phyloP scores from a whole-genome alignment of 2,797 vertebrate species.

The Carduelis carduelis region DNA sequence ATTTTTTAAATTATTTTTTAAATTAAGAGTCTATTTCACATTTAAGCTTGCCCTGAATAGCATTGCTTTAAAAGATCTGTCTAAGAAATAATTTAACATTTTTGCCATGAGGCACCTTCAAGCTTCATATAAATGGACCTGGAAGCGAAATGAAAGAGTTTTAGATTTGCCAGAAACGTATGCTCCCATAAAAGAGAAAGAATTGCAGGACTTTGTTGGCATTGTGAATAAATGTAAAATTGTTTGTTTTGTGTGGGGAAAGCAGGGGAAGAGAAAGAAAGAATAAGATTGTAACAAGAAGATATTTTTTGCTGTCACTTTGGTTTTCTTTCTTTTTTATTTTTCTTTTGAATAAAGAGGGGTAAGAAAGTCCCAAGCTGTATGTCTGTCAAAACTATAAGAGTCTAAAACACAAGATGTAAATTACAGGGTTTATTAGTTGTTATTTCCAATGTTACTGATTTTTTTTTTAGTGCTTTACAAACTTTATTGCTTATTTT shows the following conservation, averaged over 20 bases:
- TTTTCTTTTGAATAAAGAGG: neutral
- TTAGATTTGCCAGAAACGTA: slow-evolving; percentile 47
- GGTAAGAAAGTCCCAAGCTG: neutral
- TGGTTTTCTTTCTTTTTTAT: neutral
- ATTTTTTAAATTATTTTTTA: neutral
- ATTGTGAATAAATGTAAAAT: neutral
- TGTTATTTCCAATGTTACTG: slow-evolving; percentile 48
- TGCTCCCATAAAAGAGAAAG: neutral
- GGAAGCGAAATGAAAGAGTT: slow-evolving; percentile 53
- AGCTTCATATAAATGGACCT: slow-evolving; percentile 52
- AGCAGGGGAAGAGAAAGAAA: neutral
- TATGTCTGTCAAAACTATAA: slow-evolving; percentile 21
- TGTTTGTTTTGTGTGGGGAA: neutral
- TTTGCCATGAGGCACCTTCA: slow-evolving; percentile 55
- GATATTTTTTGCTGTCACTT: slow-evolving; percentile 21
- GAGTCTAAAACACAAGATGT: slow-evolving; percentile 58
- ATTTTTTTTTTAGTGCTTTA: slow-evolving; percentile 62
- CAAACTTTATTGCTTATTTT: slow-evolving; percentile 72
- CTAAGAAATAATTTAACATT: slow-evolving; percentile 63
- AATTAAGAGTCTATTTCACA: slow-evolving; percentile 24
- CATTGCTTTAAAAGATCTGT: slow-evolving; percentile 4
- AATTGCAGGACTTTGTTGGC: slow-evolving; percentile 6
- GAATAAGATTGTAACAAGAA: neutral
- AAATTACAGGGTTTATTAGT: slow-evolving; percentile 63
- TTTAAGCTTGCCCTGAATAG: slow-evolving; percentile 22